These are phyloP conservation scores for Magallana nippona DNA, from an alignment of 2,888 invertebrate species.

Conservation along the genomic window DNA sequence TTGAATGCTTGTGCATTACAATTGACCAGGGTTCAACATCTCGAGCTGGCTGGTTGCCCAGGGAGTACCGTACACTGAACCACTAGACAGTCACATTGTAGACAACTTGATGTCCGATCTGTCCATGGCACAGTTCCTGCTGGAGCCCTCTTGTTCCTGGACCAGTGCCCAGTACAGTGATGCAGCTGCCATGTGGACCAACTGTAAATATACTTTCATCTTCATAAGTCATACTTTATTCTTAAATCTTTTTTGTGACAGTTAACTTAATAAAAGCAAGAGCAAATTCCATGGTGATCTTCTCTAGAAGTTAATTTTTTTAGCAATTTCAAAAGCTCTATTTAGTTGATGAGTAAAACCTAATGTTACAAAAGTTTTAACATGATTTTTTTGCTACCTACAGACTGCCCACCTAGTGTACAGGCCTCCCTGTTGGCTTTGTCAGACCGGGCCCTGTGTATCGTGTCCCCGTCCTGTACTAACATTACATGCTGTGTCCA, in stretches of 20 bases:
- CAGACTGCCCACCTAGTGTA: conserved; percentile 21
- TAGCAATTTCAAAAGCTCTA: no score
- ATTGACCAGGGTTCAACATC: conserved; percentile 22
- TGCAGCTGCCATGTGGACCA: neutral
- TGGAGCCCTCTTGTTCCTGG: conserved; percentile 2
- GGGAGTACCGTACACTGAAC: neutral
- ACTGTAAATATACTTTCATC: neutral
- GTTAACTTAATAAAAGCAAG: no score
- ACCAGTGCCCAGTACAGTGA: conserved; percentile 15
- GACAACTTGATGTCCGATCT: conserved; percentile 39
- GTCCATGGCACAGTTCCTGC: conserved; percentile 21
- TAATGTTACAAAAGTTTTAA: no score
- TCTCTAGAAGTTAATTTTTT: no score
- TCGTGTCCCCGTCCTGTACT: conserved; percentile 48
- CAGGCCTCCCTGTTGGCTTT: neutral
- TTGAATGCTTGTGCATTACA: neutral
- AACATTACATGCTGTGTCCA: conserved; percentile 53
- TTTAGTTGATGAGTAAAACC: no score
- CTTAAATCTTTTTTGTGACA: no score
- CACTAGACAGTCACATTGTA: conserved; percentile 13
- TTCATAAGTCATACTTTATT: no score
- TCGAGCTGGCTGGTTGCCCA: conserved; percentile 24
- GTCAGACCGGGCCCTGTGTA: conserved; percentile 26
- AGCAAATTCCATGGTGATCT: no score
- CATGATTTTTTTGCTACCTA: neutral